Evolutionary conservation across 2,888 invertebrate species (phyloP), one percentile per base, ranked within the genome.

Genomic region (Drosophila flavopinicola): DNA sequence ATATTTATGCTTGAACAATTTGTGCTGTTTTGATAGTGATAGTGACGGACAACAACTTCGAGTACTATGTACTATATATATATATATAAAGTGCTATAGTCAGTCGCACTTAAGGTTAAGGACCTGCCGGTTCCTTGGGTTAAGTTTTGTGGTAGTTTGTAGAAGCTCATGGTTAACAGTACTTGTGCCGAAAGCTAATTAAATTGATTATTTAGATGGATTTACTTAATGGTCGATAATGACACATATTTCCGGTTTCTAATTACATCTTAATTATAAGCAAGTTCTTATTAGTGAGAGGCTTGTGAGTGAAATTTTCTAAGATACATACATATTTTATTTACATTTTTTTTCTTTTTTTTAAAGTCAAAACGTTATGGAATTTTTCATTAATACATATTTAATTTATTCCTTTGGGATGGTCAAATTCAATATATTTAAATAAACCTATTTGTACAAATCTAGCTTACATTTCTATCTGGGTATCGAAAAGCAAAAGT

Each of bases 81-180:
- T 33, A 11, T 23, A 17, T 29, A 20, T 7, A n/a, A n/a, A n/a
- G 20, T 20, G 15, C 15, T 41, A 41, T 41, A 54, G 39, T 41
- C 38, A 54, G 56, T 39, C 57, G 42, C 7, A 64, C 48, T 57
- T 76, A 61, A 83, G 79, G 80, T 79, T 79, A 79, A 83, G 80
- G 60, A 79, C 79, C 84, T 71, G 57, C 10, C 32, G 51, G 20
- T 27, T 6, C 33, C 10, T 49, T 53, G 51, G 33, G 37, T 47
- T 60, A 37, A 57, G 33, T 47, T 41, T 32, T 37, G 7, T 15
- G 6, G 29, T 10, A 27, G n/a, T n/a, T n/a, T n/a, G n/a, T n/a
- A n/a, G n/a, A 11, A 42, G 47, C 25, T 42, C 23, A 38, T 47
- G 29, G 35, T 29, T 6, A 32, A 20, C 30, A 24, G 1, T 7